Evolutionary conservation across 2,113 vertebrate species (phyloP).

Genomic region (Anarrhichthys ocellatus): DNA sequence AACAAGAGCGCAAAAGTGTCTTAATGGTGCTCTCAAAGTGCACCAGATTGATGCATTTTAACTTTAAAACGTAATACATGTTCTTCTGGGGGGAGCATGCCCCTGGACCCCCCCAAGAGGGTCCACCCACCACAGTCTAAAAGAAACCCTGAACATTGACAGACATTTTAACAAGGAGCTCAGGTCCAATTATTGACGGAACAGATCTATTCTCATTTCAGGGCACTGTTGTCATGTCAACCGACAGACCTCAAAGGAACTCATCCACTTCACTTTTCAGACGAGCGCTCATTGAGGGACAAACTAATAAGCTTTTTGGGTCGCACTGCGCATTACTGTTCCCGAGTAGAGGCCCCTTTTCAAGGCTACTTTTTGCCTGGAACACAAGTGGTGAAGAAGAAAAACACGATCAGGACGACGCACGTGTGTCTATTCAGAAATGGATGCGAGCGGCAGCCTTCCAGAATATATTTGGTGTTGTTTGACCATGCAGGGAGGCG

Average conservation of each 20-base stretch:
- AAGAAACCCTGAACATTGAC: background rate
- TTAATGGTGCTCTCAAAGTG: background rate
- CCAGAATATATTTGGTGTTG: slow-evolving; percentile 22
- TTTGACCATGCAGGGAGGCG: slow-evolving; percentile 29
- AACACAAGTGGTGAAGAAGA: background rate
- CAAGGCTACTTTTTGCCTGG: background rate
- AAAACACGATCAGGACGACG: slow-evolving; percentile 11
- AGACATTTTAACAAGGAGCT: slow-evolving; percentile 57
- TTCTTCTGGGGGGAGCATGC: too few relatives aligned
- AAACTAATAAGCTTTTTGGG: slow-evolving; percentile 47
- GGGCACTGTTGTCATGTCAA: slow-evolving; percentile 65
- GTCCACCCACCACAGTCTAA: background rate
- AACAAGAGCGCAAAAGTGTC: background rate
- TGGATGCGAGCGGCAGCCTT: background rate
- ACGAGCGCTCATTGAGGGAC: slow-evolving; percentile 15
- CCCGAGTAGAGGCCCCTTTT: background rate
- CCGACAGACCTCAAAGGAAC: slow-evolving; percentile 42
- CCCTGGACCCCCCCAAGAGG: too few relatives aligned
- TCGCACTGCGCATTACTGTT: slow-evolving; percentile 17
- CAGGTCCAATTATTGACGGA: slow-evolving; percentile 48
- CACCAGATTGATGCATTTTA: background rate
- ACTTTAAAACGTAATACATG: background rate
- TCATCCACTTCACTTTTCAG: slow-evolving; percentile 45
- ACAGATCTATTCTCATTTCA: slow-evolving; percentile 51
- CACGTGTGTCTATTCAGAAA: background rate